phyloP scores from a whole-genome alignment of 1,140 invertebrate species.

The Lucilia sericata region DNA sequence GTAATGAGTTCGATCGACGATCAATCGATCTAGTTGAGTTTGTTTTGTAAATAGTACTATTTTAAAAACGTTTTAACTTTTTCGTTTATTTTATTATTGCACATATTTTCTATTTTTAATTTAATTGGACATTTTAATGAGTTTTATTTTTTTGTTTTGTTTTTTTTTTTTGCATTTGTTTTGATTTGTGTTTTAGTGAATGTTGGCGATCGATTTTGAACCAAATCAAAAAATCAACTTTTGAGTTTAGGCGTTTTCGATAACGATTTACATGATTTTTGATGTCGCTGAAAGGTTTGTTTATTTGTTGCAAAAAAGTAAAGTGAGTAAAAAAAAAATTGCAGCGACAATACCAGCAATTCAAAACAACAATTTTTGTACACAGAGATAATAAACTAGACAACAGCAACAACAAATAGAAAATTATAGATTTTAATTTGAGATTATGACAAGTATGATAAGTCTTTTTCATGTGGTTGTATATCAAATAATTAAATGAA shows the following conservation, averaged over 20 bases:
- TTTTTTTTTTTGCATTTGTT: neutral
- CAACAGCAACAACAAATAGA: neutral
- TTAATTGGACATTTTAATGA: constrained; percentile 29
- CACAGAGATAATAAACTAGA: constrained; percentile 12
- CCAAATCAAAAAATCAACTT: neutral
- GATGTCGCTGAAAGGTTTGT: constrained; percentile 19
- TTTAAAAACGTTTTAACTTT: neutral
- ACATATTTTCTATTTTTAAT: constrained; percentile 12
- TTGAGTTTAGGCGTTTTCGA: constrained; percentile 21
- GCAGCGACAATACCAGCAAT: neutral
- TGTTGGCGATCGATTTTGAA: constrained; percentile 17
- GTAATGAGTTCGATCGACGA: neutral
- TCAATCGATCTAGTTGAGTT: neutral
- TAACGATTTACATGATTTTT: constrained; percentile 29
- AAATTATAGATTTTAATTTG: constrained; percentile 15
- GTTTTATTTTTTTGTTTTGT: neutral
- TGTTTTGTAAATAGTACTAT: neutral
- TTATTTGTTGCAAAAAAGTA: neutral
- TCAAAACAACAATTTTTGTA: neutral
- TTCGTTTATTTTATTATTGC: neutral
- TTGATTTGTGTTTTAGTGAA: neutral
- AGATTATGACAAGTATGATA: constrained; percentile 20
- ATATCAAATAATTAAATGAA: constrained; percentile 5
- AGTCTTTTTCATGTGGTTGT: constrained; percentile 21
- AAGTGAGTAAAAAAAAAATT: neutral